Evolutionary conservation across 1,140 invertebrate species (phyloP), one percentile per base, ranked within the genome.

Genomic region (Muscidifurax raptorellus): DNA sequence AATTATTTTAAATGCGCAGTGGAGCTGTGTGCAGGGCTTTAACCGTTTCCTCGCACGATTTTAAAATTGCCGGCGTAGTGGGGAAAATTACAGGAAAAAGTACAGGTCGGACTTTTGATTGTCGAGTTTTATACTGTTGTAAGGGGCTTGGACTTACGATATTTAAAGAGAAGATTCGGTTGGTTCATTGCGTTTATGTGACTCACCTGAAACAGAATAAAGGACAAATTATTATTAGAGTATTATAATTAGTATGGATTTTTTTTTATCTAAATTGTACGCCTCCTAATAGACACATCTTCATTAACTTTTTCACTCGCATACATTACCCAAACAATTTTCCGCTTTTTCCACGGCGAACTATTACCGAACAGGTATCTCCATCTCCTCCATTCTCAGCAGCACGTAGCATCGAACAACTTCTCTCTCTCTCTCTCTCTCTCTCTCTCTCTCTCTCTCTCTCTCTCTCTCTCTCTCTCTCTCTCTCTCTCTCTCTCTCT

Each of bases 1-100:
- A 77, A 77, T 83, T 83, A 77, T 83, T 77, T 83, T 82, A 77
- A 77, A 77, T 82, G 32, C 25, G 13, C 80, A 40, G 36, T 13
- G 67, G 67, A 3, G 67, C 0, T 28, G 7, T 64, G 18, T 10
- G n/a, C 28, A 2, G 25, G 30, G 72, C 10, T 75, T 44, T 76
- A 76, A 75, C n/a, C 66, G 81, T 32, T 69, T 3, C 27, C 64
- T 52, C 15, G 27, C 52, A 22, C n/a, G 25, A 18, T 75, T 75
- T 75, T 82, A 47, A 13, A 72, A 59, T 66, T 47, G 36, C 10
- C 22, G 27, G 30, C 0, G 52, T 59, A n/a, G 52, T 2, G 71
- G 71, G 3, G 32, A 32, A 30, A 36, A 15, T 40, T 40, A 40
- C 13, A 28, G 25, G 12, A n/a, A 9, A 78, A 67, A 80, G 15